Evolutionary conservation across 2,888 invertebrate species (phyloP), one percentile per base, ranked within the genome.

Genomic region (Idaea aversata): DNA sequence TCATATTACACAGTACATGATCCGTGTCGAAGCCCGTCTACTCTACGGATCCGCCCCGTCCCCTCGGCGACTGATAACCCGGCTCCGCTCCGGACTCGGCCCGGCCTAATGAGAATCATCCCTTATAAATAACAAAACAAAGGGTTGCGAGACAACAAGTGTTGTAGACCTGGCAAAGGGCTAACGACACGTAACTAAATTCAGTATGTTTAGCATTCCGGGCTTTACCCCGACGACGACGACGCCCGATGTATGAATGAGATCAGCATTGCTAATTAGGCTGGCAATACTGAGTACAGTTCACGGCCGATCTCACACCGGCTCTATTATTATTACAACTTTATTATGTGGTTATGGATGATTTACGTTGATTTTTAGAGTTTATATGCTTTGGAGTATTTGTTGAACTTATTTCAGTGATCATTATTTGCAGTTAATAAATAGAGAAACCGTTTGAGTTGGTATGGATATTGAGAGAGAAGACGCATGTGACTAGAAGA

Each of bases 211-310:
- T 4, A 13, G 47, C 47, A 47, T 47, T 47, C 47, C 47, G 13
- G 7, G 3, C 47, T 13, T 6, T 13, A 7, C 10, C 47, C 47
- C 47, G 47, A 47, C 47, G 36, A 36, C 47, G 47, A 47, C 47
- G 36, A 36, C 36, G 47, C 7, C 62, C 72, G 70, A 73, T 75
- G 74, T 75, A 80, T 79, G 80, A 81, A 80, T 78, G 71, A 70
- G 72, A 79, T 82, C 80, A 81, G 76, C 79, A 82, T 75, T 79
- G 78, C 78, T 81, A 80, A 82, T 80, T 75, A 81, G 73, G 7
- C 13, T 13, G 13, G 47, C 47, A 47, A 4, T 47, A 47, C 13
- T 47, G 47, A 7, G 47, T 25, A 5, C 13, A 10, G 47, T 13
- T 47, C 47, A 47, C 47, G 47, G 10, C 6, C 47, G 47, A 47